phyloP scores from a whole-genome alignment of 2,888 invertebrate species.

The Euclidia mi region DNA sequence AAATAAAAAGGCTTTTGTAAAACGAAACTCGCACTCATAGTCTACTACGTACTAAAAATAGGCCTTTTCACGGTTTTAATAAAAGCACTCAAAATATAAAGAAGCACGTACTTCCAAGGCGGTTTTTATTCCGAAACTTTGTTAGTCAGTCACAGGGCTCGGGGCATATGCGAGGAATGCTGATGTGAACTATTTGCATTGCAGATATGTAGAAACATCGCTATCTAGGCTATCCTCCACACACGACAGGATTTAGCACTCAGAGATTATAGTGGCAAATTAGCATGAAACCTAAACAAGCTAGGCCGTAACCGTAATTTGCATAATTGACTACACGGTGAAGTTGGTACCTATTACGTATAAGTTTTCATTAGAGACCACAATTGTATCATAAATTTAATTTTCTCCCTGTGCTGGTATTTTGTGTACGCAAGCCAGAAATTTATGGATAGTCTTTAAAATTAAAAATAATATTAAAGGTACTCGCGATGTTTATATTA shows the following conservation, averaged over 20 bases:
- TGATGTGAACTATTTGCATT: constrained; percentile 78
- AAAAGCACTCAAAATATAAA: constrained; percentile 1
- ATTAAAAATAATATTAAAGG: no score
- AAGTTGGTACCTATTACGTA: constrained; percentile 1
- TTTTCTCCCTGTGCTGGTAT: no score
- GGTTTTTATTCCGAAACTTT: constrained; percentile 44
- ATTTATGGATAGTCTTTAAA: no score
- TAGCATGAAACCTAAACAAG: constrained; percentile 68
- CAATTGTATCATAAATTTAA: no score
- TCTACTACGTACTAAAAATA: not conserved
- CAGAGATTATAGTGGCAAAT: constrained; percentile 73
- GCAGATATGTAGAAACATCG: constrained; percentile 71
- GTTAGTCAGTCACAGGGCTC: constrained; percentile 57
- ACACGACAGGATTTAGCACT: constrained; percentile 73
- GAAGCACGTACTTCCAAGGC: constrained; percentile 8
- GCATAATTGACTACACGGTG: constrained; percentile 44
- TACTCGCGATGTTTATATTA: no score
- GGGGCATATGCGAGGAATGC: constrained; percentile 59
- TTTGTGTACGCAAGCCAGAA: no score
- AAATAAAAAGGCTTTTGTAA: no score
- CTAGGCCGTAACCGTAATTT: constrained; percentile 38
- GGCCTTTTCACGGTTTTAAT: constrained; percentile 1
- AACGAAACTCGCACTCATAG: no score
- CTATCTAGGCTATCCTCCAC: constrained; percentile 60
- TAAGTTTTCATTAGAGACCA: constrained; percentile 1